A percentile compares a stretch with the other conserved stretches of the same genome.
These are phyloP conservation scores for Sitophilus oryzae DNA, from an alignment of 1,140 invertebrate species.

Conservation along the genomic window DNA sequence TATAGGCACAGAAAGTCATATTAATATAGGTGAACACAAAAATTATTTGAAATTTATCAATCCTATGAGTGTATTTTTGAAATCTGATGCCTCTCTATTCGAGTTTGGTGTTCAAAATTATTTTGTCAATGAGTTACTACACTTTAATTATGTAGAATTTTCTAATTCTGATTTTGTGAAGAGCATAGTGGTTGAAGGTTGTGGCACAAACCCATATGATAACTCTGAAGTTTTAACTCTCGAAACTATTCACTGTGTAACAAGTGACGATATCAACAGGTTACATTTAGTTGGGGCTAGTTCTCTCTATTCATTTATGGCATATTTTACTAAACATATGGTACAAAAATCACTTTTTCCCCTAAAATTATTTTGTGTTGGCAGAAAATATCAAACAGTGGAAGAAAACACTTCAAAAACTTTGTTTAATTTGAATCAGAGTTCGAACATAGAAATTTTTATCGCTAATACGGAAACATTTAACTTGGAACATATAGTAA, in stretches of 20 bases:
- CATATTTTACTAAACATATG: constrained; percentile 56
- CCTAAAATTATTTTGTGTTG: constrained; percentile 55
- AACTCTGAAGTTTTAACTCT: constrained; percentile 51
- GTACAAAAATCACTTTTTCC: constrained; percentile 53
- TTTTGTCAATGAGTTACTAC: constrained; percentile 46
- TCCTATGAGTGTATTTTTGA: constrained; percentile 56
- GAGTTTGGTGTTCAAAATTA: constrained; percentile 56
- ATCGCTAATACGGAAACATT: constrained; percentile 44
- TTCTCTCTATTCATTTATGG: constrained; percentile 57
- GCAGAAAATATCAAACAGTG: constrained; percentile 55
- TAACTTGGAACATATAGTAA: constrained; percentile 45
- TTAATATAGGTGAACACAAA: constrained; percentile 51
- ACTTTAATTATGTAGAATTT: constrained; percentile 50
- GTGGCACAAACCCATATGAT: constrained; percentile 53
- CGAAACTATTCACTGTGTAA: constrained; percentile 45
- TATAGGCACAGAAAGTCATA: constrained; percentile 45
- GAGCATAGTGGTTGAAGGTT: constrained; percentile 62
- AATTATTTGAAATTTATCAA: constrained; percentile 52
- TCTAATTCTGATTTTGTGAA: constrained; percentile 62
- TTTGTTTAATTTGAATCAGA: constrained; percentile 57
- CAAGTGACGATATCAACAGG: constrained; percentile 45
- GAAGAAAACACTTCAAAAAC: constrained; percentile 38
- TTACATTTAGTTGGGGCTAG: constrained; percentile 62
- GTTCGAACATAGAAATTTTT: constrained; percentile 54
- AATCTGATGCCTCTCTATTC: constrained; percentile 56